A percentile compares a stretch with the other conserved stretches of the same genome.
Evolutionary conservation across 1,140 invertebrate species (phyloP).

Genomic region (Nymphalis io): DNA sequence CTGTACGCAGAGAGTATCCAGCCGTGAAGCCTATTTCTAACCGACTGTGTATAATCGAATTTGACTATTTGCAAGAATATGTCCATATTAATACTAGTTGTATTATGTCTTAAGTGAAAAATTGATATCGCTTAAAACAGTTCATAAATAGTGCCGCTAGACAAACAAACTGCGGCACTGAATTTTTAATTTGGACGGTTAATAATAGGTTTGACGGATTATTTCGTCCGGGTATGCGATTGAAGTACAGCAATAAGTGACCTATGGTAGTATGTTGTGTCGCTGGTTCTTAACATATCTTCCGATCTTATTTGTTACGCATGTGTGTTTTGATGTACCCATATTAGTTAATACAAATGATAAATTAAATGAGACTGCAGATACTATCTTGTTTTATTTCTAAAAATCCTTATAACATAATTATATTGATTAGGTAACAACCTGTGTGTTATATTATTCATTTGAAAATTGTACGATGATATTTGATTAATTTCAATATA

Average conservation of each 20-base stretch:
- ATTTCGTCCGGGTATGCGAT: slow-evolving; percentile 23
- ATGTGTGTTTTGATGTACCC: slow-evolving; percentile 77
- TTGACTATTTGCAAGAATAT: not conserved
- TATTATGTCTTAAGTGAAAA: too few species aligned
- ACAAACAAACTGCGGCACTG: too few species aligned
- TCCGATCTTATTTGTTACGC: slow-evolving; percentile 74
- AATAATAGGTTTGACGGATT: slow-evolving; percentile 14
- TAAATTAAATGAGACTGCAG: slow-evolving; percentile 79
- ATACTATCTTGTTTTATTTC: slow-evolving; percentile 52
- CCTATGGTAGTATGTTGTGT: slow-evolving; percentile 53
- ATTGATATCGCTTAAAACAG: too few species aligned
- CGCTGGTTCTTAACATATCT: slow-evolving; percentile 69
- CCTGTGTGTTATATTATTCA: too few species aligned
- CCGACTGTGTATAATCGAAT: slow-evolving; percentile 3
- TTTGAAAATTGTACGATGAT: too few species aligned
- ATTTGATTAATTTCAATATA: too few species aligned
- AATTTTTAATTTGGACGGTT: slow-evolving; percentile 6
- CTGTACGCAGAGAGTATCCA: slow-evolving; percentile 19
- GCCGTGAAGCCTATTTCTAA: slow-evolving; percentile 8
- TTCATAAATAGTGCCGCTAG: too few species aligned
- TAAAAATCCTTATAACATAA: not conserved
- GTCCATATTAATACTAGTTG: not conserved
- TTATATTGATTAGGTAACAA: not conserved
- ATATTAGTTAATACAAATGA: slow-evolving; percentile 73
- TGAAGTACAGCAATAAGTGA: slow-evolving; percentile 52